Evolutionary conservation across 30 jellyfish, hydroid and myxozoan species (phyloP).

Genomic region (Euphysa ruthae): DNA sequence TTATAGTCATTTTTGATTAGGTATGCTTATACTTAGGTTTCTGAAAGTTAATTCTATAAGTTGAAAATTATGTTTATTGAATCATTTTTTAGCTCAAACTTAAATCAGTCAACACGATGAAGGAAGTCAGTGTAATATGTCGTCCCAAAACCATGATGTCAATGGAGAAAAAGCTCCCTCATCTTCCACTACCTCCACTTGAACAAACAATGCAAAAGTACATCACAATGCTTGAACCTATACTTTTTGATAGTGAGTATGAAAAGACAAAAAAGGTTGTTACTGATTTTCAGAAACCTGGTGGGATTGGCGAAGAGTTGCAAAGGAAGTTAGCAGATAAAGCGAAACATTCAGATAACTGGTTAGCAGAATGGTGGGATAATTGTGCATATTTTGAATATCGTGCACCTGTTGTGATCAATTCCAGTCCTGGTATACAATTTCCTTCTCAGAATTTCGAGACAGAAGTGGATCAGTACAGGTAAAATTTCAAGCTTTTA

Average conservation of each 20-base stretch:
- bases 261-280: slow-evolving; percentile 49
- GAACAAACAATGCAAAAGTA: slow-evolving; percentile 62
- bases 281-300: slow-evolving; percentile 46
- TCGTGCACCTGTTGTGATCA: slow-evolving; percentile 72
- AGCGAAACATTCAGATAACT: slow-evolving; percentile 46
- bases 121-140: not conserved
- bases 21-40: too few relatives aligned
- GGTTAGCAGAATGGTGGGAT: slow-evolving; percentile 96
- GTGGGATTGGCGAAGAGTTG: slow-evolving; percentile 63
- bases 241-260: slow-evolving; percentile 33
- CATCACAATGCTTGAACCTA: slow-evolving; percentile 43
- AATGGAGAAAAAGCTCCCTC: slow-evolving; percentile 51
- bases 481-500: too few relatives aligned
- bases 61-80: too few relatives aligned
- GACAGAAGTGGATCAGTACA: slow-evolving; percentile 46
- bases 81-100: too few relatives aligned
- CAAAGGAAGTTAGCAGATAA: slow-evolving; percentile 49
- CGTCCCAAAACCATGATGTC: slow-evolving; percentile 41
- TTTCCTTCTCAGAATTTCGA: slow-evolving; percentile 41
- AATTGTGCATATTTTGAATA: slow-evolving; percentile 62
- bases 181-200: slow-evolving; percentile 81
- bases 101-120: too few relatives aligned
- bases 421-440: slow-evolving; percentile 77
- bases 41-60: too few relatives aligned
- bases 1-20: too few relatives aligned